These are phyloP conservation scores for Passer montanus DNA, from an alignment of 2,113 vertebrate genomes.

Conservation along the genomic window DNA sequence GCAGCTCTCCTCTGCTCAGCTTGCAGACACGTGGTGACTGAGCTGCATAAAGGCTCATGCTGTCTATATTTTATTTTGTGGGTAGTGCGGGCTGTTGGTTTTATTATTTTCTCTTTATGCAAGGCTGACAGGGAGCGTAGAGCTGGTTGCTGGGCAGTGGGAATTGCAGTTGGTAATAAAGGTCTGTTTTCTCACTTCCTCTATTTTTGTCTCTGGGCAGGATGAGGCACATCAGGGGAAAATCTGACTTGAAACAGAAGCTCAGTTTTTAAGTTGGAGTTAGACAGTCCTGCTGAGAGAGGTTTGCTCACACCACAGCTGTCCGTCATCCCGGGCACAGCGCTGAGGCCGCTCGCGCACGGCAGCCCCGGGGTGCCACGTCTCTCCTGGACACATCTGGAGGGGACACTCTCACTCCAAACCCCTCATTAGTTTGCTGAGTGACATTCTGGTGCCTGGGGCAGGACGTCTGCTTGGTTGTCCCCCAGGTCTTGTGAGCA, in stretches of 20 bases:
- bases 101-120: conserved; percentile 61
- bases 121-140: background rate
- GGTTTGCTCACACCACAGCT: conserved; percentile 14
- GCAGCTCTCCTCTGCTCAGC: conserved; percentile 10
- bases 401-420: background rate
- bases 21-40: background rate
- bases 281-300: background rate
- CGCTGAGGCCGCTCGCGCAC: background rate
- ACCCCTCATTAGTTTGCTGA: background rate
- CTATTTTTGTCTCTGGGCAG: conserved; percentile 64
- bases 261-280: conserved; percentile 19
- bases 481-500: background rate
- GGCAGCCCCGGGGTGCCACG: background rate
- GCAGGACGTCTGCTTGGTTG: background rate
- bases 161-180: conserved; percentile 49
- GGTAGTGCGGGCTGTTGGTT: conserved; percentile 40
- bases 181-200: conserved; percentile 71
- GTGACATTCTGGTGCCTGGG: background rate
- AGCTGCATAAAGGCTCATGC: conserved; percentile 15
- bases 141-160: conserved; percentile 47
- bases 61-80: conserved; percentile 57
- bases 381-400: background rate
- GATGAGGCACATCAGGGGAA: conserved; percentile 59
- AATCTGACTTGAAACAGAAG: conserved; percentile 38
- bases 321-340: background rate